phyloP scores from a whole-genome alignment of 2,888 invertebrate species.

The Polyommatus iphigenia region DNA sequence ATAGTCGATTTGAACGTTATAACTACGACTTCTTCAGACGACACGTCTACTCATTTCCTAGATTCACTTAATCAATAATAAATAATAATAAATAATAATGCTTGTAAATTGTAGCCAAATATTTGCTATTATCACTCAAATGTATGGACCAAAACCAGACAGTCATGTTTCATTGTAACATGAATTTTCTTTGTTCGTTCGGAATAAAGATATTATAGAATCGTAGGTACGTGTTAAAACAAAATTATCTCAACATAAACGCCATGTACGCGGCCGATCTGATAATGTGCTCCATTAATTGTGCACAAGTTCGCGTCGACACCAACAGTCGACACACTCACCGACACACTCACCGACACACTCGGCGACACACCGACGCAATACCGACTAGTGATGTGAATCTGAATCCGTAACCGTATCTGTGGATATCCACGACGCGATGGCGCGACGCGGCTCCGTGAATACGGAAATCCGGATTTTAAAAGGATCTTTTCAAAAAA shows the following conservation, averaged over 20 bases:
- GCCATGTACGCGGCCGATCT: slow-evolving; percentile 78
- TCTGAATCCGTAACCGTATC: background rate
- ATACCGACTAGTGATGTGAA: background rate
- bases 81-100: too few species aligned
- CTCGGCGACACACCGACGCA: slow-evolving; percentile 13
- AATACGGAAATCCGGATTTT: background rate
- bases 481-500: background rate
- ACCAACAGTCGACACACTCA: slow-evolving; percentile 53
- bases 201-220: slow-evolving; percentile 62
- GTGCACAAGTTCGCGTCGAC: slow-evolving; percentile 79
- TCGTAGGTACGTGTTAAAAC: slow-evolving; percentile 51
- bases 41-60: too few species aligned
- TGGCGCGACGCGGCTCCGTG: too few species aligned
- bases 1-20: too few species aligned
- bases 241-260: slow-evolving; percentile 80
- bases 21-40: too few species aligned
- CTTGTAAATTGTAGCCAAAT: background rate
- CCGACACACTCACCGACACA: slow-evolving; percentile 17
- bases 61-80: too few species aligned
- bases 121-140: background rate
- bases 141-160: background rate
- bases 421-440: background rate
- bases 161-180: background rate
- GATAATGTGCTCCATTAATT: slow-evolving; percentile 79
- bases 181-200: background rate